Evolutionary conservation across 2,113 vertebrate species (phyloP).

Genomic region (Gadus macrocephalus): DNA sequence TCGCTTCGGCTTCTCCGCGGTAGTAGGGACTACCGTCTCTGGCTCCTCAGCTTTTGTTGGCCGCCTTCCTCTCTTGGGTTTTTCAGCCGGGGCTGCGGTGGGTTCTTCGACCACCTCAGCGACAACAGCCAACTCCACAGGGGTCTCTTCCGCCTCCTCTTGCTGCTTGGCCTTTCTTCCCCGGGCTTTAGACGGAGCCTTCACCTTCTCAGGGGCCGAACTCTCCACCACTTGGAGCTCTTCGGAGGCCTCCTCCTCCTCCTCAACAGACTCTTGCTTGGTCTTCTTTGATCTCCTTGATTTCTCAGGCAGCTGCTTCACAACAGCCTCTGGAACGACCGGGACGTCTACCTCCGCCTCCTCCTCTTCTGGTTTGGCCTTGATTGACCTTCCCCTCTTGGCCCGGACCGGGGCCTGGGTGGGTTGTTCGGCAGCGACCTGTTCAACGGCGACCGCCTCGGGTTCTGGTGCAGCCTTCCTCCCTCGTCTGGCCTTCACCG

Average conservation of each 20-base stretch:
- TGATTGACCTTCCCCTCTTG: conserved; percentile 35
- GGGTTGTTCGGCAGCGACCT: neutral
- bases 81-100: conserved; percentile 5
- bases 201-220: too few species aligned
- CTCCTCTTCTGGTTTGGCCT: too few species aligned
- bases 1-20: conserved; percentile 38
- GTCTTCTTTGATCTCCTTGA: neutral
- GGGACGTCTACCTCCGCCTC: neutral
- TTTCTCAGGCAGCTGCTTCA: too few species aligned
- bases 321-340: conserved; percentile 4
- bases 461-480: conserved; percentile 29
- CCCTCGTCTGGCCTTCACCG: conserved; percentile 40
- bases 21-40: neutral
- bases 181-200: too few species aligned
- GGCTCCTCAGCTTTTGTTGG: conserved; percentile 24
- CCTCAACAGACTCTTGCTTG: conserved; percentile 22
- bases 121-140: neutral
- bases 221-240: too few species aligned
- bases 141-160: conserved; percentile 10
- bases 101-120: neutral
- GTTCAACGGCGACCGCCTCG: conserved; percentile 9
- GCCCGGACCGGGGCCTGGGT: conserved; percentile 29
- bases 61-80: conserved; percentile 36
- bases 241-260: neutral
- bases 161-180: too few species aligned